Conservation (phyloP, 2,797 vertebrate genomes). For the Onychomys leucogaster region DNA sequence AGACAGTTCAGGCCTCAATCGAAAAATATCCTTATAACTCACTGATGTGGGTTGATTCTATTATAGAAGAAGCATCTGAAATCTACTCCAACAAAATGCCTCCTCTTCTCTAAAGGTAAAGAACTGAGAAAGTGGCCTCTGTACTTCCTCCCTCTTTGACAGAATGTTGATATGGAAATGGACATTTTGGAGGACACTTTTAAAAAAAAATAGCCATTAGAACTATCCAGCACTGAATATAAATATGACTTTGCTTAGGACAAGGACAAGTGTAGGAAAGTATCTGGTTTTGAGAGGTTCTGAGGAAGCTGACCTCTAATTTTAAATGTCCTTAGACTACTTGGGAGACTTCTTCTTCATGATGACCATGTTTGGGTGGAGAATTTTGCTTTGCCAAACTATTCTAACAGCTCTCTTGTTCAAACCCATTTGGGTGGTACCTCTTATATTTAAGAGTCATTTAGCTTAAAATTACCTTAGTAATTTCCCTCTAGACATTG, state of each 20-base stretch:
- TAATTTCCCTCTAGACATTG: constrained; percentile 32
- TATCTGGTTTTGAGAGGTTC: constrained; percentile 13
- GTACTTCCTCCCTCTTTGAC: background rate
- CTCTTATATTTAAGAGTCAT: constrained; percentile 41
- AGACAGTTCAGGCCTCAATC: background rate
- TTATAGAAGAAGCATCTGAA: background rate
- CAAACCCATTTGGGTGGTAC: background rate
- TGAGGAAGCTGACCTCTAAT: constrained; percentile 37
- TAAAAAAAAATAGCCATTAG: constrained; percentile 46
- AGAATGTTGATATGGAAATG: constrained; percentile 37
- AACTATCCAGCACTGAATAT: constrained; percentile 27
- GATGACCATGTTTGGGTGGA: background rate
- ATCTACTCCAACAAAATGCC: background rate
- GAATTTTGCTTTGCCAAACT: constrained; percentile 16
- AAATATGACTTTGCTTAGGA: constrained; percentile 46
- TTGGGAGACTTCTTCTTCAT: background rate
- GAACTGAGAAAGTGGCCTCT: background rate
- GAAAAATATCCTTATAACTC: background rate
- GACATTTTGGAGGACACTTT: constrained; percentile 29
- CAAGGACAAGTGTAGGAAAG: background rate
- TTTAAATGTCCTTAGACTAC: constrained; percentile 21
- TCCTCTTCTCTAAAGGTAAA: background rate
- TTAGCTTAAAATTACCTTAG: constrained; percentile 55
- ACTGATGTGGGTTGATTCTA: background rate
- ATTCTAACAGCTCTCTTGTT: background rate